Percentiles rank a stretch among this genome's conserved stretches.
phyloP scores from a whole-genome alignment of 2,888 invertebrate genomes.

The Ellobium chinense region DNA sequence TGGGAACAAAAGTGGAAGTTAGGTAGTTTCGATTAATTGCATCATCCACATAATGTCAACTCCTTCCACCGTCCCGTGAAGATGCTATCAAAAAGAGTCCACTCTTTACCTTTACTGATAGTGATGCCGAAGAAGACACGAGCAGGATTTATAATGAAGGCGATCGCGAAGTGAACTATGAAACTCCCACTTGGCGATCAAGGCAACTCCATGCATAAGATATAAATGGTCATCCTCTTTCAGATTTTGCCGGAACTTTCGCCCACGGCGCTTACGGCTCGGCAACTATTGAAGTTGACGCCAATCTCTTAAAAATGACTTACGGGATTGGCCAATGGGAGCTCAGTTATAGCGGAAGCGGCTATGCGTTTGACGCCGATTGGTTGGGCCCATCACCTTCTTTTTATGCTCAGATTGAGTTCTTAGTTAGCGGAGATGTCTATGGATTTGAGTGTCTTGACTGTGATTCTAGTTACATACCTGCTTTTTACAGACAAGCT shows the following conservation, averaged over 20 bases:
- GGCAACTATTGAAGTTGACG: slow-evolving; percentile 49
- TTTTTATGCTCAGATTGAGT: slow-evolving; percentile 33
- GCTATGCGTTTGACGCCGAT: slow-evolving; percentile 26
- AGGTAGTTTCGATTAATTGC: too few relatives aligned
- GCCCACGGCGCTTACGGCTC: slow-evolving; percentile 60
- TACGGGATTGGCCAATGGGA: slow-evolving; percentile 49
- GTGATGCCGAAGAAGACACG: too few relatives aligned
- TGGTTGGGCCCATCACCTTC: slow-evolving; percentile 44
- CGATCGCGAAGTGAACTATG: neutral
- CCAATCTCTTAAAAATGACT: slow-evolving; percentile 38
- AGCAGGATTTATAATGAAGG: too few relatives aligned
- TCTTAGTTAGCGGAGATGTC: slow-evolving; percentile 37
- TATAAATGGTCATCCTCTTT: neutral
- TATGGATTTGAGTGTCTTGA: slow-evolving; percentile 54
- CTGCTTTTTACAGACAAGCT: slow-evolving; percentile 18
- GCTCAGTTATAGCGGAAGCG: slow-evolving; percentile 14
- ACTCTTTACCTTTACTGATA: too few relatives aligned
- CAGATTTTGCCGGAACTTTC: slow-evolving; percentile 56
- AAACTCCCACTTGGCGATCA: neutral
- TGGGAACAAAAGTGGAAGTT: too few relatives aligned
- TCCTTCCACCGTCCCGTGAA: too few relatives aligned
- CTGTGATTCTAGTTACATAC: neutral
- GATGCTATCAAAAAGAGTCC: too few relatives aligned
- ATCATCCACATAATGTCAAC: too few relatives aligned
- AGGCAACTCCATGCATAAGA: neutral